A percentile compares a stretch with the other conserved stretches of the same genome.
phyloP scores from a whole-genome alignment of 1,140 invertebrate genomes.

The Heliconius congener region DNA sequence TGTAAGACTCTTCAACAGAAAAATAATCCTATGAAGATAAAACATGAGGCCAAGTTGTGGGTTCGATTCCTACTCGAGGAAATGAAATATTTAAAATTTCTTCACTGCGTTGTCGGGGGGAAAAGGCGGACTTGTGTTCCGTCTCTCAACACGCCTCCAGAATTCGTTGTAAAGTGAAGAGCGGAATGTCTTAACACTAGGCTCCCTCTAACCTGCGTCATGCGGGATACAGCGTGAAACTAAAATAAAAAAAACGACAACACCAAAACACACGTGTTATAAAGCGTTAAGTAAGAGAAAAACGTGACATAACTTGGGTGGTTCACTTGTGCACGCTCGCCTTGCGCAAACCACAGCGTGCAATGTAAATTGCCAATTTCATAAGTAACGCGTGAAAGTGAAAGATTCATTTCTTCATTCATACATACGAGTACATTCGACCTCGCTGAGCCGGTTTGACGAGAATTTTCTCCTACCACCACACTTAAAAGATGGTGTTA shows the following conservation, averaged over 20 bases:
- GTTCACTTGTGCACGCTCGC: slow-evolving; percentile 2
- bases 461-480: slow-evolving; percentile 22
- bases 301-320: slow-evolving; percentile 45
- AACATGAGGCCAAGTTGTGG: background rate
- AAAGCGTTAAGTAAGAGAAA: slow-evolving; percentile 40
- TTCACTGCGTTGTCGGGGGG: no score
- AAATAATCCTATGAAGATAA: slow-evolving; percentile 40
- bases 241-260: no score
- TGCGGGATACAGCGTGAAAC: no score
- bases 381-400: slow-evolving; percentile 74
- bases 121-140: no score
- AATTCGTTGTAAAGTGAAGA: no score
- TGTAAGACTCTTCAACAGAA: background rate
- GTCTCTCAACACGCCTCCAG: no score
- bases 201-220: no score
- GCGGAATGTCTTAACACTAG: no score
- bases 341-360: slow-evolving; percentile 61
- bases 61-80: no score
- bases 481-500: background rate
- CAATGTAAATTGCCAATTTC: slow-evolving; percentile 72
- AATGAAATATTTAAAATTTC: no score
- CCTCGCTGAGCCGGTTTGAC: slow-evolving; percentile 31
- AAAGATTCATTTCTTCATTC: slow-evolving; percentile 63
- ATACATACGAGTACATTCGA: slow-evolving; percentile 36
- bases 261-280: slow-evolving; percentile 26